phyloP scores from a whole-genome alignment of 2,797 vertebrate genomes.

The Sebastiscus albofasciatus region DNA sequence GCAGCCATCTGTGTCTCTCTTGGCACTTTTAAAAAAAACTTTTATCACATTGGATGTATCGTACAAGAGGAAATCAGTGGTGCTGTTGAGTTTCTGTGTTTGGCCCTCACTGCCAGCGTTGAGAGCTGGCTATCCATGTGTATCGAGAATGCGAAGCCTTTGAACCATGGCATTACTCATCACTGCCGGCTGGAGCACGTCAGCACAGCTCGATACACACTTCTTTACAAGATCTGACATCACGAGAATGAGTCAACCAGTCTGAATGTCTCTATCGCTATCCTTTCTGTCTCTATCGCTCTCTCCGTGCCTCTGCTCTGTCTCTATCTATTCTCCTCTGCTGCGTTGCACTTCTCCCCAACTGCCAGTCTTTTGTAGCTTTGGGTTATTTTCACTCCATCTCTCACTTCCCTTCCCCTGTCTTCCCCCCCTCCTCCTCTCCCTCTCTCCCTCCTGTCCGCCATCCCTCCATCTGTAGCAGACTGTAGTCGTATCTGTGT shows the following conservation, averaged over 20 bases:
- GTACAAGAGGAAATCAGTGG: constrained; percentile 4
- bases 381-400: constrained; percentile 63
- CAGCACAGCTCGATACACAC: constrained; percentile 48
- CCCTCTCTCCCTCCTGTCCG: background rate
- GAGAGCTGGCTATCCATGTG: constrained; percentile 40
- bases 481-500: constrained; percentile 31
- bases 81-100: constrained; percentile 3
- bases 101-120: constrained; percentile 17
- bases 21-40: background rate
- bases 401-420: constrained; percentile 15
- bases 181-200: constrained; percentile 54
- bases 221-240: constrained; percentile 63
- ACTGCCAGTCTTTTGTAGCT: constrained; percentile 60
- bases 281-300: constrained; percentile 47
- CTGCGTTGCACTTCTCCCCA: constrained; percentile 38
- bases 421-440: background rate
- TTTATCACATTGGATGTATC: constrained; percentile 14
- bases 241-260: constrained; percentile 68
- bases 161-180: constrained; percentile 59
- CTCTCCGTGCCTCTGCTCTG: constrained; percentile 22
- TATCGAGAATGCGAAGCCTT: constrained; percentile 27
- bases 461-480: constrained; percentile 46
- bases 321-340: constrained; percentile 54
- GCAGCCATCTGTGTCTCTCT: constrained; percentile 30
- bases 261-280: constrained; percentile 57